Evolutionary conservation across 2,797 vertebrate genomes (phyloP).

Genomic region (Smutsia temminckii): DNA sequence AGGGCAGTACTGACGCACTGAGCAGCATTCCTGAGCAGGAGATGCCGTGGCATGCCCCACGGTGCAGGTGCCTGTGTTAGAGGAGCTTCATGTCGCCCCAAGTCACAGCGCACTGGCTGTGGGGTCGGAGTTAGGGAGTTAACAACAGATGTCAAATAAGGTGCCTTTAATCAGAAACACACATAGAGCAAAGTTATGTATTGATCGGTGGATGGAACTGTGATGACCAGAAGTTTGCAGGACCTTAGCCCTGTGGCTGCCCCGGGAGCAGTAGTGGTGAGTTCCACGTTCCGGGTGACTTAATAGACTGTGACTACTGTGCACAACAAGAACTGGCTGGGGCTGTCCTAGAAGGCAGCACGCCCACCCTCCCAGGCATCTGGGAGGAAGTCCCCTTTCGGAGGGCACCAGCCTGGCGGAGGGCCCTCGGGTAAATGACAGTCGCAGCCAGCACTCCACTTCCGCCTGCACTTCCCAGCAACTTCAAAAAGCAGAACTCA

Average conservation of each 20-base stretch:
- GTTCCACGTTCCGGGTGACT: not conserved
- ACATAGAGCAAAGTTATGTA: not conserved
- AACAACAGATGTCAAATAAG: not conserved
- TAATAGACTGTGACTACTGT: rapidly evolving
- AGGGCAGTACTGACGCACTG: rapidly evolving
- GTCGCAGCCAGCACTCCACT: not conserved
- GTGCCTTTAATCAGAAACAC: not conserved
- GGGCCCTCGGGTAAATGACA: not conserved
- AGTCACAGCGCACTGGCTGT: not conserved
- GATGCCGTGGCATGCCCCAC: not conserved
- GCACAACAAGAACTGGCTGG: not conserved
- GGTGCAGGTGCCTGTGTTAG: not conserved
- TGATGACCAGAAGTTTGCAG: not conserved
- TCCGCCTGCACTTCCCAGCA: not conserved
- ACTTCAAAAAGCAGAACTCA: not conserved
- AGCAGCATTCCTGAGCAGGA: not conserved
- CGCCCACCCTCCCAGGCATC: no score
- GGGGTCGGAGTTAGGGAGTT: not conserved
- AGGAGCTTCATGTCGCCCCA: not conserved
- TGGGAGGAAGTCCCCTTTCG: not conserved
- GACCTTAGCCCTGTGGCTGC: not conserved
- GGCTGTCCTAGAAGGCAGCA: not conserved
- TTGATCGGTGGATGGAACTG: not conserved
- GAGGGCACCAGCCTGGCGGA: not conserved
- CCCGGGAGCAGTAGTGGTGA: not conserved